phyloP scores from a whole-genome alignment of 2,113 vertebrate genomes.

The Craseonycteris thonglongyai region DNA sequence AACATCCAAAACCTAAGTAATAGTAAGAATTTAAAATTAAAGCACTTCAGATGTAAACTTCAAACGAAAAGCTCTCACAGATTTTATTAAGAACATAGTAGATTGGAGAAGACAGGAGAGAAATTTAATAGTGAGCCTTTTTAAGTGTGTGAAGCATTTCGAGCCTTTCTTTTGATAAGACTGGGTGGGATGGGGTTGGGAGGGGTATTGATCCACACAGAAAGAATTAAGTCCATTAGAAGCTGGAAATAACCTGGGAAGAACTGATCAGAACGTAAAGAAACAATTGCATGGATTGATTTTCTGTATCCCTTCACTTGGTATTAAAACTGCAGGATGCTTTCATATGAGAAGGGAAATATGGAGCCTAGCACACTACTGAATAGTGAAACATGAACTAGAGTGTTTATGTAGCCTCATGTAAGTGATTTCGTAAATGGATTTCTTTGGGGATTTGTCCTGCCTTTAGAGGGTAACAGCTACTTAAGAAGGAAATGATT shows the following conservation, averaged over 20 bases:
- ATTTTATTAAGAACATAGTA: neutral
- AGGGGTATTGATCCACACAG: neutral
- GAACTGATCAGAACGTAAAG: conserved; percentile 38
- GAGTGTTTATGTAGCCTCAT: neutral
- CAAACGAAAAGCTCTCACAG: conserved; percentile 3
- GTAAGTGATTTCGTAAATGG: neutral
- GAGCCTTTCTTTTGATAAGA: neutral
- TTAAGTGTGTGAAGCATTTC: neutral
- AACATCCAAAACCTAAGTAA: neutral
- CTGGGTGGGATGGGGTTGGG: rapidly evolving
- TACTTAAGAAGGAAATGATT: conserved; percentile 43
- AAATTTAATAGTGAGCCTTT: neutral
- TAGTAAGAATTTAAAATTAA: conserved; percentile 6
- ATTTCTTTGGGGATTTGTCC: conserved; percentile 15
- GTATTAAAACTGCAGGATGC: neutral
- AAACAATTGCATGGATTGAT: conserved; percentile 17
- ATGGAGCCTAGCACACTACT: neutral
- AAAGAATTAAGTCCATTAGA: neutral
- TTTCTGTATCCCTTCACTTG: conserved; percentile 27
- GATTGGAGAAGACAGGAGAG: neutral
- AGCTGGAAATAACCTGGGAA: neutral
- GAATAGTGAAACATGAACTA: neutral
- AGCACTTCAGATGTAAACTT: neutral
- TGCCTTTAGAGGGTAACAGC: conserved; percentile 9
- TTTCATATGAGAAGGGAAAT: conserved; percentile 15